A percentile compares a stretch with the other conserved stretches of the same genome.
phyloP scores from a whole-genome alignment of 2,888 invertebrate genomes.

The Macrosoma leucophasiata region DNA sequence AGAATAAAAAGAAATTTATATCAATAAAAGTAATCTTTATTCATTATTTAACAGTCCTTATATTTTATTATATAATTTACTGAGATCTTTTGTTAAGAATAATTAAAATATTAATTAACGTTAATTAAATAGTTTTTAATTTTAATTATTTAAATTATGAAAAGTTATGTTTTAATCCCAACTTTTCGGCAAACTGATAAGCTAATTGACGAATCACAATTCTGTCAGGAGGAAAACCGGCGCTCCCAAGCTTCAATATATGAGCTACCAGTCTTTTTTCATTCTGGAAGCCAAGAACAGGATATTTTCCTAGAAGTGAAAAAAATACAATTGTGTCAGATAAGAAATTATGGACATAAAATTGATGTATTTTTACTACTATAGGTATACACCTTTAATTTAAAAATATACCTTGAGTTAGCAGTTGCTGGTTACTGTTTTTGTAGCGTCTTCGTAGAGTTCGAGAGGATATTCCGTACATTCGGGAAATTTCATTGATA shows the following conservation, averaged over 20 bases:
- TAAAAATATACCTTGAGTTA: conserved; percentile 23
- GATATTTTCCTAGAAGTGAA: conserved; percentile 12
- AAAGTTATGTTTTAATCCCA: conserved; percentile 1
- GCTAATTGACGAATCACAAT: conserved; percentile 24
- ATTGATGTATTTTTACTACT: conserved; percentile 13
- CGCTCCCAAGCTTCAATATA: conserved; percentile 22
- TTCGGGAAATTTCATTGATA: conserved; percentile 24
- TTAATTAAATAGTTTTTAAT: no score
- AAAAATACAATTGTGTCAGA: conserved; percentile 8
- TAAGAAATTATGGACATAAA: conserved; percentile 18
- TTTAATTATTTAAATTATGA: no score
- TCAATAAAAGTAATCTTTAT: no score
- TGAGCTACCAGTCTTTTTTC: conserved; percentile 20
- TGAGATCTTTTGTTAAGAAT: no score
- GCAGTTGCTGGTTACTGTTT: conserved; percentile 20
- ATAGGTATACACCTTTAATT: no score
- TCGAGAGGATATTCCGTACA: conserved; percentile 23
- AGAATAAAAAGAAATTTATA: no score
- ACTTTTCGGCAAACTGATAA: conserved; percentile 27
- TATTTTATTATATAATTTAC: no score
- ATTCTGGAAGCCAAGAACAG: conserved; percentile 14
- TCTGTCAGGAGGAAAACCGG: conserved; percentile 22
- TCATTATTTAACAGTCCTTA: no score
- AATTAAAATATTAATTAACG: no score
- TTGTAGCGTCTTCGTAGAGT: conserved; percentile 25